Conservation (phyloP, 1,140 invertebrate genomes). For the Megathymus violae region DNA sequence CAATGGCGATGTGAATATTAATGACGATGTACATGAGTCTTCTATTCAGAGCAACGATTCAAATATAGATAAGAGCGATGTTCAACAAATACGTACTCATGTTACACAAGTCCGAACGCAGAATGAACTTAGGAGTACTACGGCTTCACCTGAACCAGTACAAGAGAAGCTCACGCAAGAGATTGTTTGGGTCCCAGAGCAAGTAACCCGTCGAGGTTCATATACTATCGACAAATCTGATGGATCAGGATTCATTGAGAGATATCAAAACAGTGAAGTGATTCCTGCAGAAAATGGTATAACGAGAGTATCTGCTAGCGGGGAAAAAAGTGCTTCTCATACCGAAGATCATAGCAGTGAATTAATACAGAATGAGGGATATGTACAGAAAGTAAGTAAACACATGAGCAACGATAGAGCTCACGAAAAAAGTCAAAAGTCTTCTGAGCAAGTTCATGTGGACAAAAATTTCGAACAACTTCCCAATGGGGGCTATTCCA, state of each 20-base stretch:
- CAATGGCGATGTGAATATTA: conserved; percentile 19
- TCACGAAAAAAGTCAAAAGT: conserved; percentile 62
- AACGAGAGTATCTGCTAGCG: conserved; percentile 53
- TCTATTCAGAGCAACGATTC: conserved; percentile 32
- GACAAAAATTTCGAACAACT: conserved; percentile 68
- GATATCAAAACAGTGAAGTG: conserved; percentile 63
- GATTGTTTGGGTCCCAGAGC: conserved; percentile 75
- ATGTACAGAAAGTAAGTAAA: conserved; percentile 62
- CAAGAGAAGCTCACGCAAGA: conserved; percentile 72
- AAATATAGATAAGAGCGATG: conserved; percentile 40
- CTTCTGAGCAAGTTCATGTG: conserved; percentile 64
- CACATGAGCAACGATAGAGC: conserved; percentile 60
- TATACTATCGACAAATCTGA: conserved; percentile 74
- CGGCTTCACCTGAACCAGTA: conserved; percentile 66
- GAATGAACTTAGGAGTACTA: conserved; percentile 64
- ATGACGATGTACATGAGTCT: conserved; percentile 27
- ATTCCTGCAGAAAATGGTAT: conserved; percentile 68
- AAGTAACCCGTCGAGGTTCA: conserved; percentile 63
- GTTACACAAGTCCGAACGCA: conserved; percentile 64
- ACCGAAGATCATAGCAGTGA: conserved; percentile 56
- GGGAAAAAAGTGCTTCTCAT: conserved; percentile 57
- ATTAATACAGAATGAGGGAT: conserved; percentile 61
- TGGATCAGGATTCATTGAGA: conserved; percentile 58
- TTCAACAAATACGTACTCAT: conserved; percentile 42
- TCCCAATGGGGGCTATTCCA: conserved; percentile 66